Conservation (phyloP, 2,113 vertebrate genomes). For the Meles meles region DNA sequence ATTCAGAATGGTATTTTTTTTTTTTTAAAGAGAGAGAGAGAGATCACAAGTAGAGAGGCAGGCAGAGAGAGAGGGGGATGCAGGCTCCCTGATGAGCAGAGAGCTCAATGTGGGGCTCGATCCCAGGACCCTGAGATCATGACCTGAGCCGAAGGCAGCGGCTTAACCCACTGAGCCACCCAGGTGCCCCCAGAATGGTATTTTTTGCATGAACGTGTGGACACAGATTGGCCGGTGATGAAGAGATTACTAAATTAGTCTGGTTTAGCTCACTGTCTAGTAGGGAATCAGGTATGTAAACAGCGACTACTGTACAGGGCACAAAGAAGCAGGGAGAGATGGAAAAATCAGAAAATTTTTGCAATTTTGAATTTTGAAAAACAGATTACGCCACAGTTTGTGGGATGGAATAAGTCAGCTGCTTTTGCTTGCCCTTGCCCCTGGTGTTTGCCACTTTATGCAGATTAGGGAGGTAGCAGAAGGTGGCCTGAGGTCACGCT, state of each 20-base stretch:
- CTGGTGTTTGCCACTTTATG: neutral
- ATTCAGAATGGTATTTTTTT: neutral
- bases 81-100: no score
- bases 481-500: neutral
- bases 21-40: no score
- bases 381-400: neutral
- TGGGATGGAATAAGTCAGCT: neutral
- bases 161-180: no score
- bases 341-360: neutral
- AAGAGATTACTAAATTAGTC: slow-evolving; percentile 2
- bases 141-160: no score
- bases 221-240: neutral
- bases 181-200: neutral
- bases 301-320: neutral
- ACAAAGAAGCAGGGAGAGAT: neutral
- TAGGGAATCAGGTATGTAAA: neutral
- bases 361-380: neutral
- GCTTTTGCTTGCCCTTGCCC: neutral
- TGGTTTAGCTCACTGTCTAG: neutral
- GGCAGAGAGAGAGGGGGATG: no score
- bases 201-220: neutral
- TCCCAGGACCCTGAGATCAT: no score
- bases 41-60: no score
- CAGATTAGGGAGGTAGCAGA: neutral
- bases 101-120: no score